Conservation (phyloP, 1,140 invertebrate genomes). For the Linepithema humile region DNA sequence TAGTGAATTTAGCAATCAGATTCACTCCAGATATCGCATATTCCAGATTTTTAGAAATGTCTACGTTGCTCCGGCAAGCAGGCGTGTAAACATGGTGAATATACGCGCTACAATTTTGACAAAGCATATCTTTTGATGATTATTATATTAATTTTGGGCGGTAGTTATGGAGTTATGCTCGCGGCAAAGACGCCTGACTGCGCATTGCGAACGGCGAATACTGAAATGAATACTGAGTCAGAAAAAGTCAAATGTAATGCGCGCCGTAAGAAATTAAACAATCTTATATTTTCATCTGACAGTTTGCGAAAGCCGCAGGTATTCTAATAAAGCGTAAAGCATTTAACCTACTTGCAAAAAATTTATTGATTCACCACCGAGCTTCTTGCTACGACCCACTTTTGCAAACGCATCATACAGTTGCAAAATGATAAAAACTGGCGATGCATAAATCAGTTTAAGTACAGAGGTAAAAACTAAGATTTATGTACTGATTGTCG, state of each 20-base stretch:
- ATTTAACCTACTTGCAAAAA: slow-evolving; percentile 35
- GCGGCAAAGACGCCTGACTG: background rate
- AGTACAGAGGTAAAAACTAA: background rate
- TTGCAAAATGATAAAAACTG: background rate
- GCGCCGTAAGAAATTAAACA: background rate
- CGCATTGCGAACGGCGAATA: background rate
- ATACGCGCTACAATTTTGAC: background rate
- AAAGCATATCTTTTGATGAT: background rate
- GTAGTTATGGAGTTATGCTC: slow-evolving; percentile 11
- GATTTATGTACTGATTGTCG: background rate
- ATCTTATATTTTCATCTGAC: background rate
- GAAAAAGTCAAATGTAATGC: background rate
- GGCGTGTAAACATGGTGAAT: no score
- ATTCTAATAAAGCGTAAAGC: background rate
- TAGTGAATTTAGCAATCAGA: no score
- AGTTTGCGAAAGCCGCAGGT: background rate
- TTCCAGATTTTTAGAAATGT: no score
- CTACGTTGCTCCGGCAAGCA: no score
- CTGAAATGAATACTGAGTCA: background rate
- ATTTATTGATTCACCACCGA: background rate
- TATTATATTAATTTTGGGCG: background rate
- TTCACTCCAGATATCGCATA: no score
- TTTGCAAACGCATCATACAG: background rate
- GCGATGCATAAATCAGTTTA: slow-evolving; percentile 6
- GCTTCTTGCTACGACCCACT: background rate